Base-by-base conservation (phyloP, 2,797 vertebrate species). In the Galaxias olidus region DNA sequence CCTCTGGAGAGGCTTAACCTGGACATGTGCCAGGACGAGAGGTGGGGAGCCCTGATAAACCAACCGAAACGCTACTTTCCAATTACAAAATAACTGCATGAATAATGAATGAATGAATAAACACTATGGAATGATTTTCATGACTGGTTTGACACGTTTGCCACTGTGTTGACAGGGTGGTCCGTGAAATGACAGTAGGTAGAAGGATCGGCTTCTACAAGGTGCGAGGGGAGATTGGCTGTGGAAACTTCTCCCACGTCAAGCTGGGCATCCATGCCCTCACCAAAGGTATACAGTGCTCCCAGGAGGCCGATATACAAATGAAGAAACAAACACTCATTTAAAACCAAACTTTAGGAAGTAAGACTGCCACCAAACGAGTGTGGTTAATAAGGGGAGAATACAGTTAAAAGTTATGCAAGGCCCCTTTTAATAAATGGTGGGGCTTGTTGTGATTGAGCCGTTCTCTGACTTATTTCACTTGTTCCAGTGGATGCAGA, bases 181-280 rank as follows among this genome's bases (percentile, higher is more conserved):
- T 96, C 75, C 94, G 94, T 71, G 98, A 99, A 90, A 86, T 98
- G 77, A 94, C 95, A 0, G 84, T 99, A 58, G 97, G 96, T 52
- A 95, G 96, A 59, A 93, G 97, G 71, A 94, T 99, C 11, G 95
- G 96, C 75, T 96, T 99, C 88, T 99, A 99, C 79, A 93, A 96
- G 78, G 88, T 99, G 69, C 93, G 95, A 10, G 97, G 96, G 30
- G 95, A 99, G 83, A 96, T 99, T 3, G 97, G 98, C 72, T 95
- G 94, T 44, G 98, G 98, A 20, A 99, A 98, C 89, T 99, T 99
- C 72, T 99, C 98, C 0, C 96, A 97, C 71, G 98, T 99, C 79
- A 99, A 98, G 75, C 92, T 98, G 17, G 96, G 96, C 70, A 92
- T 99, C 81, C 97, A 99, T 80, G 94, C 95, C 20, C 89, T 99